Conservation (phyloP, 2,888 invertebrate genomes). For the Rhagium mordax region DNA sequence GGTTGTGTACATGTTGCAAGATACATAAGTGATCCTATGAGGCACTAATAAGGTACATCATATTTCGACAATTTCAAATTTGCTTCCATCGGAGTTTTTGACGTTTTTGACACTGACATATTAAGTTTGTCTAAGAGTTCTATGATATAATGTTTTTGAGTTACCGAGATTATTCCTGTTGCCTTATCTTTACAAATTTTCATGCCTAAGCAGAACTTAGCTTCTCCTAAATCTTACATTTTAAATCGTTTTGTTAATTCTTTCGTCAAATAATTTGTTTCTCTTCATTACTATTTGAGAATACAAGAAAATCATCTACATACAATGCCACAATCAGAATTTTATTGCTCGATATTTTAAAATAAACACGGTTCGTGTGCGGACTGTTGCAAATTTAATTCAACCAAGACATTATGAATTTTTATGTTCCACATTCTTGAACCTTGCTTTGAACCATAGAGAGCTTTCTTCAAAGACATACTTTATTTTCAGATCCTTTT, state of each 20-base stretch:
- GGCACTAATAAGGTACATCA: not conserved
- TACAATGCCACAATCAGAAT: not conserved
- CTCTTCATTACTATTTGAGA: not conserved
- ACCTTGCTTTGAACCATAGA: conserved; percentile 1
- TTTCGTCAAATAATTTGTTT: not conserved
- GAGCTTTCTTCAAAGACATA: not conserved
- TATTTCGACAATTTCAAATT: not conserved
- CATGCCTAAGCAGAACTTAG: not conserved
- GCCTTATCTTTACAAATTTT: not conserved
- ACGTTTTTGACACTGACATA: not conserved
- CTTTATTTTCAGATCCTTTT: not conserved
- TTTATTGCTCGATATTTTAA: not conserved
- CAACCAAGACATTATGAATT: not conserved
- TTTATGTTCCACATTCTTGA: not conserved
- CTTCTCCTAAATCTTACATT: not conserved
- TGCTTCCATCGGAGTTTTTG: not conserved
- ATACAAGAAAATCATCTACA: conserved; percentile 1
- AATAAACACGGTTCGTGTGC: not conserved
- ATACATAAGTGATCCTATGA: not conserved
- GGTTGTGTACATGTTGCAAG: not conserved
- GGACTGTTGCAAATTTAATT: not conserved
- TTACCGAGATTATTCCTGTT: not conserved
- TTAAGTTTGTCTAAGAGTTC: not conserved
- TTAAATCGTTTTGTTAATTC: not conserved
- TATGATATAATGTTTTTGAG: not conserved